Evolutionary conservation across 2,113 vertebrate species (phyloP).

Genomic region (Xiphias gladius): DNA sequence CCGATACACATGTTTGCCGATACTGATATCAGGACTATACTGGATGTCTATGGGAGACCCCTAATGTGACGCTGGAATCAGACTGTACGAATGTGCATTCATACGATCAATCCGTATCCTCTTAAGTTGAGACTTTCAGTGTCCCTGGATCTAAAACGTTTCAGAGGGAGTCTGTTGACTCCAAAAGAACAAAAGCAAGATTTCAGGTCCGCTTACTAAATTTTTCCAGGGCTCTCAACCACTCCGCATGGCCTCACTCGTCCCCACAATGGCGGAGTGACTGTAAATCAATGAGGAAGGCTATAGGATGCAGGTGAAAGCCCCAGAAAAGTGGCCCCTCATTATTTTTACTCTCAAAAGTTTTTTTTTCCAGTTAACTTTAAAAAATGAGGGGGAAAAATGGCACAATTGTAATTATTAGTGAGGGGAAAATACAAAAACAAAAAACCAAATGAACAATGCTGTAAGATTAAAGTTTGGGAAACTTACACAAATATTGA

Average conservation of each 20-base stretch:
- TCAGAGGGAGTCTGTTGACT: neutral
- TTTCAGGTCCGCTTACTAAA: neutral
- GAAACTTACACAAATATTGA: too few relatives aligned
- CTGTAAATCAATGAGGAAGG: neutral
- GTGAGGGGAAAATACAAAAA: neutral
- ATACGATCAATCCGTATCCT: neutral
- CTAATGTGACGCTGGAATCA: neutral
- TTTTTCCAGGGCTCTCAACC: neutral
- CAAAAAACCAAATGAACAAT: too few relatives aligned
- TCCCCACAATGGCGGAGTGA: neutral
- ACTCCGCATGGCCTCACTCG: neutral
- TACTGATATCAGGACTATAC: neutral
- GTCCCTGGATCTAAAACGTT: neutral
- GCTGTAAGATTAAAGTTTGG: too few relatives aligned
- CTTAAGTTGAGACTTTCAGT: neutral
- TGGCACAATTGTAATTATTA: neutral
- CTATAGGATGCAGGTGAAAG: neutral
- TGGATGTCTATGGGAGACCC: neutral
- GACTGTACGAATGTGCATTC: neutral
- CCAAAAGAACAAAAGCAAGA: neutral
- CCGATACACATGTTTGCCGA: neutral
- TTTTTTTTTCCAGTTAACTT: neutral
- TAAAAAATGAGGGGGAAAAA: neutral
- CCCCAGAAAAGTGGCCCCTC: neutral
- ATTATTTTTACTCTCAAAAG: neutral